Conservation (phyloP, 2,113 vertebrate species). For the Pimephales promelas region DNA sequence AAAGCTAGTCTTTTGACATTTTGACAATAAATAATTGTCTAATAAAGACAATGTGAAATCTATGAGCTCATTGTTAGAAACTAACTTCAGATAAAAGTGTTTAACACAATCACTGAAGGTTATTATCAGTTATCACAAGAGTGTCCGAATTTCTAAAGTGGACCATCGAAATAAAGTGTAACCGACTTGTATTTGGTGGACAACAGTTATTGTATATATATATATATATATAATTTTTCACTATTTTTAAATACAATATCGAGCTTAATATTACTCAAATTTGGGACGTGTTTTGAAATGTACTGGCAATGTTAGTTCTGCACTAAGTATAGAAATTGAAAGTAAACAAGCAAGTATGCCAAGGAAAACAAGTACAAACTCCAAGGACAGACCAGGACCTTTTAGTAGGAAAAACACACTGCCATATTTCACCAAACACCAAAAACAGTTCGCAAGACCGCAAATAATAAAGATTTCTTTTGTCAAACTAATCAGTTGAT, state of each 20-base stretch:
- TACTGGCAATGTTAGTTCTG: conserved; percentile 51
- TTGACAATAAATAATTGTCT: too few relatives aligned
- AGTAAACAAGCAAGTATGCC: conserved; percentile 68
- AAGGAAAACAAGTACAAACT: conserved; percentile 61
- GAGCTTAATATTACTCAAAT: conserved; percentile 38
- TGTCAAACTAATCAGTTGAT: neutral
- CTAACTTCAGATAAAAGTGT: neutral
- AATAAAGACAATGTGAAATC: neutral
- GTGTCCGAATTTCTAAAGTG: neutral
- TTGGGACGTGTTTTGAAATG: conserved; percentile 33
- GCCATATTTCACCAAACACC: conserved; percentile 2
- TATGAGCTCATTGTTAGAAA: neutral
- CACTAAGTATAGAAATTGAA: conserved; percentile 52
- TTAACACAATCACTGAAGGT: neutral
- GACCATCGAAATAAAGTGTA: too few relatives aligned
- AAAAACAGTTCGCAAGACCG: neutral
- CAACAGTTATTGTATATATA: too few relatives aligned
- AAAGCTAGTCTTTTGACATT: neutral
- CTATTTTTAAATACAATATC: neutral
- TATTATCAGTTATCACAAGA: neutral
- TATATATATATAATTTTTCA: too few relatives aligned
- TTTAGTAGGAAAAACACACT: neutral
- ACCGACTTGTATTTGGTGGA: too few relatives aligned
- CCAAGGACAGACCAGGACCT: conserved; percentile 37
- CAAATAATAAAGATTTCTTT: neutral